phyloP scores from a whole-genome alignment of 2,113 vertebrate species.

The Syngnathus scovelli region DNA sequence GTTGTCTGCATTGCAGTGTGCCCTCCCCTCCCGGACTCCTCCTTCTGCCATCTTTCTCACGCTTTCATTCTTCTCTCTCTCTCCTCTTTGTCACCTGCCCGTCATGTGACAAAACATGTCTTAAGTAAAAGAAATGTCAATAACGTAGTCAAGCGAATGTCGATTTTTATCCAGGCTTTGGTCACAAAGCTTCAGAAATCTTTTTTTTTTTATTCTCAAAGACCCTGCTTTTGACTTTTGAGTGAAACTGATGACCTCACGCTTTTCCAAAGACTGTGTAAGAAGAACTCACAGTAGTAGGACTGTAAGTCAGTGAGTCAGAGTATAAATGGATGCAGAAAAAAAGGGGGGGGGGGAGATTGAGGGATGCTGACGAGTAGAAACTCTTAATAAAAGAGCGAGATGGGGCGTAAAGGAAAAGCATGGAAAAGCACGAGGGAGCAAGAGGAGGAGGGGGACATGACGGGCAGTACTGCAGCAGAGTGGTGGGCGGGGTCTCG shows the following conservation, averaged over 20 bases:
- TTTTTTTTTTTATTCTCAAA: conserved; percentile 4
- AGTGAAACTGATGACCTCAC: conserved; percentile 58
- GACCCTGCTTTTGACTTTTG: conserved; percentile 42
- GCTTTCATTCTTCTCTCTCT: not conserved
- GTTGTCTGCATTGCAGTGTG: conserved; percentile 67
- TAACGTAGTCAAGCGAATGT: too few relatives aligned
- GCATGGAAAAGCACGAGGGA: conserved; percentile 17
- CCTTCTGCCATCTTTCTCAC: not conserved
- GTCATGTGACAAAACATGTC: too few relatives aligned
- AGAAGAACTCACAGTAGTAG: conserved; percentile 42
- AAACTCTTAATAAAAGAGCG: conserved; percentile 23
- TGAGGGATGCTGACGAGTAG: conserved; percentile 28
- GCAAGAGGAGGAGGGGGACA: conserved; percentile 28
- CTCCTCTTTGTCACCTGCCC: not conserved
- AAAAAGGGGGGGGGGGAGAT: conserved; percentile 1
- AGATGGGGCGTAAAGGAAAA: not conserved
- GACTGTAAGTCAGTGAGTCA: conserved; percentile 24
- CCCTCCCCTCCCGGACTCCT: conserved; percentile 8
- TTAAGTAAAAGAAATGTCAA: too few relatives aligned
- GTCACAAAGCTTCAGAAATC: too few relatives aligned
- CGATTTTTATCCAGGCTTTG: too few relatives aligned
- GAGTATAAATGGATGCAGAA: conserved; percentile 21
- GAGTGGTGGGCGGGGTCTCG: conserved; percentile 54
- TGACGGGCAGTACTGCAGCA: conserved; percentile 60
- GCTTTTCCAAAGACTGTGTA: conserved; percentile 48